phyloP scores from a whole-genome alignment of 1,140 invertebrate genomes.

The Heliconius melpomene region DNA sequence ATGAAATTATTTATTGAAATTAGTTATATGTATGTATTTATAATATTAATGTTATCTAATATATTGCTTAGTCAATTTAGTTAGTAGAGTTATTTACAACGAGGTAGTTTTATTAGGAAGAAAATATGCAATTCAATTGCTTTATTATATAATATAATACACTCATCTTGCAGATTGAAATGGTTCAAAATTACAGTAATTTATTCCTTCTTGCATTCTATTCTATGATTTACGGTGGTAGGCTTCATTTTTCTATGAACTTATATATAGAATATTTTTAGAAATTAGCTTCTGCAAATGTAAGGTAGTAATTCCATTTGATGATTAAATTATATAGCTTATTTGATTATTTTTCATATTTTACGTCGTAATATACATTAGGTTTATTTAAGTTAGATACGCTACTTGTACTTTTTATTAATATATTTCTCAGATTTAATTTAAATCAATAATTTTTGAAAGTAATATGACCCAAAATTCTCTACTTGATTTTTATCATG shows the following conservation, averaged over 20 bases:
- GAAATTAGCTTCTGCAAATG: not conserved
- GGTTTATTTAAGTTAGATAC: not conserved
- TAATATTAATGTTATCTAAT: not conserved
- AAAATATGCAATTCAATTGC: slow-evolving; percentile 21
- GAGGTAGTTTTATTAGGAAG: not conserved
- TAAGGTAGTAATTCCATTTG: slow-evolving; percentile 1
- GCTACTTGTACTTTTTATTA: not conserved
- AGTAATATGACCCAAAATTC: not conserved
- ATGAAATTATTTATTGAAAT: not conserved
- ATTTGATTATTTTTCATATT: not conserved
- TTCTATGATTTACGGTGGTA: slow-evolving; percentile 10
- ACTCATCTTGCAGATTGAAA: slow-evolving; percentile 5
- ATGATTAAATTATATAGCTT: slow-evolving; percentile 17
- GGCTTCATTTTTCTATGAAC: not conserved
- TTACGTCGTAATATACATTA: not conserved
- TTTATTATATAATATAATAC: slow-evolving; percentile 19
- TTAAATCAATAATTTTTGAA: no score
- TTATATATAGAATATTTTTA: not conserved
- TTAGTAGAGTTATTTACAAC: not conserved
- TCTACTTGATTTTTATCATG: not conserved
- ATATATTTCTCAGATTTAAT: no score
- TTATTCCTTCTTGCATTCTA: slow-evolving; percentile 11
- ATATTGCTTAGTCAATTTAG: not conserved
- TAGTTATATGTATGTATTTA: no score
- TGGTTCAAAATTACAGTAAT: slow-evolving; percentile 26